Conservation (phyloP, 1,140 invertebrate species). For the Globodera rostochiensis region DNA sequence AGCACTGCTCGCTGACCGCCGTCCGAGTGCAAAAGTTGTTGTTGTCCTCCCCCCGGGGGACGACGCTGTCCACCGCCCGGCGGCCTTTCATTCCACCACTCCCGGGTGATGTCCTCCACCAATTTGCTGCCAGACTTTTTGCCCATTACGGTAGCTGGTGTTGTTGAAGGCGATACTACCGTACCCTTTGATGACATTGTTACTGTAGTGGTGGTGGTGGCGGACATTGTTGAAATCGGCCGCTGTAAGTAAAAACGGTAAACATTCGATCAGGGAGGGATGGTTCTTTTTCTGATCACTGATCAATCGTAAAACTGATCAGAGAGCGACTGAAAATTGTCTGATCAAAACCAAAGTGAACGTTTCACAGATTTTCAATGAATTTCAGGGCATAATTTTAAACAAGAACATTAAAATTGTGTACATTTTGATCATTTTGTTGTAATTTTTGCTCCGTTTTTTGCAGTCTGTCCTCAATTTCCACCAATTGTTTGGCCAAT, state of each 20-base stretch:
- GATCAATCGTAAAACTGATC: not conserved
- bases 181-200: too few species aligned
- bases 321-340: not conserved
- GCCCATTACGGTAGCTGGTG: not conserved
- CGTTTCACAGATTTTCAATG: not conserved
- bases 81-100: not conserved
- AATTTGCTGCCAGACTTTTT: not conserved
- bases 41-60: not conserved
- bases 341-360: not conserved
- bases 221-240: too few species aligned
- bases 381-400: too few species aligned
- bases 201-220: too few species aligned
- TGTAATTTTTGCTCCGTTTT: not conserved
- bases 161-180: not conserved
- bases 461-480: slow-evolving; percentile 4
- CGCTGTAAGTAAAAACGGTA: not conserved
- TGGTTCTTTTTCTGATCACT: not conserved
- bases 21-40: not conserved
- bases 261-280: too few species aligned
- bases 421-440: slow-evolving; percentile 11
- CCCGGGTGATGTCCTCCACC: not conserved
- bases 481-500: not conserved
- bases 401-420: not conserved
- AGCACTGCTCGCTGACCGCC: not conserved
- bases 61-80: not conserved